phyloP scores from a whole-genome alignment of 2,888 invertebrate species.

The Scaptomyza flava region DNA sequence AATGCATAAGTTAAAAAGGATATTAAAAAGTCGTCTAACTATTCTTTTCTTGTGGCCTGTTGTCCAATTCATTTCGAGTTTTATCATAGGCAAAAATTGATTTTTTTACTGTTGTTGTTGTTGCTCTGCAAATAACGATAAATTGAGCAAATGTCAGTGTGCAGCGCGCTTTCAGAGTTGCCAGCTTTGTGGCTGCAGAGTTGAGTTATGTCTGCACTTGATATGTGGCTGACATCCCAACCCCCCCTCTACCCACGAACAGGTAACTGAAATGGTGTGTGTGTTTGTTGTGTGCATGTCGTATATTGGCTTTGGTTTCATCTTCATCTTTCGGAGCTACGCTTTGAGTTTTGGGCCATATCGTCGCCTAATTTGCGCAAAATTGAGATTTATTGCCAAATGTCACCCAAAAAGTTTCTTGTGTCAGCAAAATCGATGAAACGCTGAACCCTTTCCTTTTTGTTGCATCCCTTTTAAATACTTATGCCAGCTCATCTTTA shows the following conservation, averaged over 20 bases:
- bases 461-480: slow-evolving; percentile 16
- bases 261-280: slow-evolving; percentile 20
- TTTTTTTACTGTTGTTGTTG: slow-evolving; percentile 60
- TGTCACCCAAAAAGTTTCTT: slow-evolving; percentile 28
- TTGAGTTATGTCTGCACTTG: slow-evolving; percentile 76
- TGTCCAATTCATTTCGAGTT: slow-evolving; percentile 47
- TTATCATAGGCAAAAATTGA: slow-evolving; percentile 77
- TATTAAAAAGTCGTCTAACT: slow-evolving; percentile 3
- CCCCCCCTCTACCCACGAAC: not conserved
- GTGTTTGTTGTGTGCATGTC: slow-evolving; percentile 2
- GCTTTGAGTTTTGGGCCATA: slow-evolving; percentile 44
- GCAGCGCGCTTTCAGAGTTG: slow-evolving; percentile 28
- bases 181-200: slow-evolving; percentile 46
- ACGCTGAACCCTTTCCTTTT: slow-evolving; percentile 34
- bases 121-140: slow-evolving; percentile 69
- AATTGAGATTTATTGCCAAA: slow-evolving; percentile 74
- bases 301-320: slow-evolving; percentile 44
- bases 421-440: slow-evolving; percentile 38
- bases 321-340: slow-evolving; percentile 34
- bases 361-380: slow-evolving; percentile 77
- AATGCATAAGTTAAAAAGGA: too few species aligned
- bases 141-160: slow-evolving; percentile 78
- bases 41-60: slow-evolving; percentile 14
- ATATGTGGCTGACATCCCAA: slow-evolving; percentile 72
- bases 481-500: slow-evolving; percentile 36